Evolutionary conservation across 2,113 vertebrate species (phyloP).

Genomic region (Microcebus tavaratra): DNA sequence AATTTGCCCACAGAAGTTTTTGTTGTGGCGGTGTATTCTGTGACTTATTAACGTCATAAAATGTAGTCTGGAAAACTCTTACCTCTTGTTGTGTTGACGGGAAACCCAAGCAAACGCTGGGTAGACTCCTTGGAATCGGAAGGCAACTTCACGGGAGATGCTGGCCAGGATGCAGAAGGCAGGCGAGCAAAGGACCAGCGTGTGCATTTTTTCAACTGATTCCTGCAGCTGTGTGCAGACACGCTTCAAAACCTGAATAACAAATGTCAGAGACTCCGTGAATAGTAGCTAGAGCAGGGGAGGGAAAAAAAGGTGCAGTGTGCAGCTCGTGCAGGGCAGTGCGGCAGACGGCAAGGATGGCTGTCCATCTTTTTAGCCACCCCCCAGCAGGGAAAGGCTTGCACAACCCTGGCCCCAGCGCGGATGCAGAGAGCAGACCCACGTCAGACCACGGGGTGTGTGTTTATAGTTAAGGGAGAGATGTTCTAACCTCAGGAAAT

Average conservation of each 20-base stretch:
- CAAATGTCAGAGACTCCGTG: background rate
- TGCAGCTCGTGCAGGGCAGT: no score
- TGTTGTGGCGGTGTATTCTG: rapidly evolving
- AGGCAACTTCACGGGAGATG: rapidly evolving
- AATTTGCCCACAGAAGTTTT: background rate
- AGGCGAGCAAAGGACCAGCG: rapidly evolving
- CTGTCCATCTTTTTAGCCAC: background rate
- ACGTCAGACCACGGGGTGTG: rapidly evolving
- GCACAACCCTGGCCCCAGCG: rapidly evolving
- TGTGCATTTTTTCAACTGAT: background rate
- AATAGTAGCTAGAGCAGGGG: background rate
- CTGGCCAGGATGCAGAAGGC: background rate
- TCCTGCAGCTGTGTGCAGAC: background rate
- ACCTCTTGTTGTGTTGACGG: rapidly evolving
- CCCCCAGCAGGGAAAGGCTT: rapidly evolving
- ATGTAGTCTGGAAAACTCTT: background rate
- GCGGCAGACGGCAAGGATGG: background rate
- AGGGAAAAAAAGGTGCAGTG: rapidly evolving
- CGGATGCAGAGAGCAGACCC: background rate
- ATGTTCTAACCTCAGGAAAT: background rate
- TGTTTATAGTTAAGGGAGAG: background rate
- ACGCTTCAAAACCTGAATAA: background rate
- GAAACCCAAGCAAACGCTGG: background rate
- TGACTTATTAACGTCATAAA: no score
- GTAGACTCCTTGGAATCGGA: background rate